A percentile compares a stretch with the other conserved stretches of the same genome.
Evolutionary conservation across 2,797 vertebrate genomes (phyloP).

Genomic region (Calcarius lapponicus): DNA sequence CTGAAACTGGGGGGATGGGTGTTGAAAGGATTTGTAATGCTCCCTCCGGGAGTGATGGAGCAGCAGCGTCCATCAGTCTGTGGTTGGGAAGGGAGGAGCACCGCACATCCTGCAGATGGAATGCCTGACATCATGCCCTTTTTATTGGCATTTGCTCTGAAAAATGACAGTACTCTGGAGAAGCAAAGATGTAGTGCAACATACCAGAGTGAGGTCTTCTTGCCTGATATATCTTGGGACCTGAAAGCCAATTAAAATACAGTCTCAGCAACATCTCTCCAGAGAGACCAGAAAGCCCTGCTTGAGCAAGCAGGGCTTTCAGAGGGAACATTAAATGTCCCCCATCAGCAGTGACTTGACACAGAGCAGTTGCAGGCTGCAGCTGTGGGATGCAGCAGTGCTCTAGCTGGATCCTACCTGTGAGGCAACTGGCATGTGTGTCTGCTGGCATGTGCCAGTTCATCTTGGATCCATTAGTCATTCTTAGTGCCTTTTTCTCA

Average conservation of each 20-base stretch:
- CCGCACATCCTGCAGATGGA: not conserved
- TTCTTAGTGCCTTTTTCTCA: not conserved
- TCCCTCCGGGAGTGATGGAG: not conserved
- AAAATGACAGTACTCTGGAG: constrained; percentile 41
- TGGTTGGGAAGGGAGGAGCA: not conserved
- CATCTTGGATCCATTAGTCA: not conserved
- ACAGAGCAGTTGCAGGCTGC: not conserved
- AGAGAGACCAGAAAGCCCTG: not conserved
- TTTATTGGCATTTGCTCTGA: constrained; percentile 17
- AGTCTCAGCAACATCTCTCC: not conserved
- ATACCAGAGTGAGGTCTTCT: not conserved
- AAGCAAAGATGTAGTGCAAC: not conserved
- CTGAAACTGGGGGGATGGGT: not conserved
- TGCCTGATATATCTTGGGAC: not conserved
- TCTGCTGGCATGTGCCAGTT: accelerated
- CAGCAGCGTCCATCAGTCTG: not conserved
- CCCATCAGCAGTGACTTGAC: not conserved
- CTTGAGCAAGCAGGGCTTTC: not conserved
- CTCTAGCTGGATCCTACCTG: not conserved
- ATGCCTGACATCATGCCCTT: constrained; percentile 18
- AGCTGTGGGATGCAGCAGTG: not conserved
- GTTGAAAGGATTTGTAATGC: not conserved
- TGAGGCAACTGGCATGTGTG: accelerated
- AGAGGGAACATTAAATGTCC: not conserved
- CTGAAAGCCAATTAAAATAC: not conserved